phyloP scores from a whole-genome alignment of 2,797 vertebrate genomes.

The Lindbergichthys nudifrons region DNA sequence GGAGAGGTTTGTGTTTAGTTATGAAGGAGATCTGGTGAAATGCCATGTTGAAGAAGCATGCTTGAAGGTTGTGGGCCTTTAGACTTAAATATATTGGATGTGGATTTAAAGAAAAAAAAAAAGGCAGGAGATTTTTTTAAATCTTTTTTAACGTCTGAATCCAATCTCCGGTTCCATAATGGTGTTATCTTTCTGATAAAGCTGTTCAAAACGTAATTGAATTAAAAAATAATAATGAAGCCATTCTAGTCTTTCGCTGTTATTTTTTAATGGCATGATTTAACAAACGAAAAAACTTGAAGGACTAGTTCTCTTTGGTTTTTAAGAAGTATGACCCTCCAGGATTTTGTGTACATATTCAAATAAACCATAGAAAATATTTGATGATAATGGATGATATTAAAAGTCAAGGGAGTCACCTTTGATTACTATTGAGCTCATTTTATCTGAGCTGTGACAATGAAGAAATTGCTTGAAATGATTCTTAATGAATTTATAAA shows the following conservation, averaged over 20 bases:
- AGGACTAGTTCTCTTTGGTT: background rate
- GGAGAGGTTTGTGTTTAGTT: constrained; percentile 38
- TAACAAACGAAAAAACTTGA: background rate
- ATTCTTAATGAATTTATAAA: constrained; percentile 5
- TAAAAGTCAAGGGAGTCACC: constrained; percentile 8
- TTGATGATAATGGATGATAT: background rate
- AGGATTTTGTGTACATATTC: no score
- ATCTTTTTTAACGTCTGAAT: background rate
- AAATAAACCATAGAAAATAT: no score
- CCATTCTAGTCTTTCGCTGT: background rate
- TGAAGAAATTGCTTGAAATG: constrained; percentile 25
- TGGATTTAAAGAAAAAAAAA: background rate
- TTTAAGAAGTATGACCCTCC: background rate
- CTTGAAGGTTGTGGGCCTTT: constrained; percentile 11
- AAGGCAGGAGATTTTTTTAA: background rate
- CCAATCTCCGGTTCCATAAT: background rate
- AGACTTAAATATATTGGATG: constrained; percentile 6
- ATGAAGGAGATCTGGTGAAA: constrained; percentile 27
- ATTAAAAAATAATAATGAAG: background rate
- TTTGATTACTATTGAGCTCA: constrained; percentile 2
- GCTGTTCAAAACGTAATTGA: background rate
- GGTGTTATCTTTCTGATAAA: background rate
- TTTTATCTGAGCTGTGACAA: constrained; percentile 4
- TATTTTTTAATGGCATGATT: background rate
- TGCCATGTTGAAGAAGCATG: constrained; percentile 31